phyloP scores from a whole-genome alignment of 2,113 vertebrate genomes.

The Atlantisia rogersi region DNA sequence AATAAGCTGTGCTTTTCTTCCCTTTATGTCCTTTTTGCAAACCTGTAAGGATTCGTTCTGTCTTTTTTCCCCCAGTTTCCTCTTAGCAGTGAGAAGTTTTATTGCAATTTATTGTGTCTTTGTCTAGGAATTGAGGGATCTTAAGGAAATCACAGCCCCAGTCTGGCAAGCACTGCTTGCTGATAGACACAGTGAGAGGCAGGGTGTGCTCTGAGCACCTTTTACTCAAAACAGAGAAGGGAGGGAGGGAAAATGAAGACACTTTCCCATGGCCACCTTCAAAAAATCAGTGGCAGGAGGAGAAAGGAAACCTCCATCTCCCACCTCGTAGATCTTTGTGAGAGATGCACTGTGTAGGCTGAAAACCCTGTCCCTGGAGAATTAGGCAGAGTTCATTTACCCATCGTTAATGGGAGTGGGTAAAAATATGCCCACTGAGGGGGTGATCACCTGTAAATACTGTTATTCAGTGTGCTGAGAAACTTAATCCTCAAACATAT shows the following conservation, averaged over 20 bases:
- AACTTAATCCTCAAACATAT: background rate
- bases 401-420: background rate
- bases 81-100: background rate
- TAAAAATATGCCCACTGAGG: accelerated
- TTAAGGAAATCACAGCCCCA: background rate
- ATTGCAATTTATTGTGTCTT: background rate
- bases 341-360: background rate
- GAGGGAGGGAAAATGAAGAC: background rate
- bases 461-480: background rate
- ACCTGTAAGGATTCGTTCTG: background rate
- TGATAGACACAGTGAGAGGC: background rate
- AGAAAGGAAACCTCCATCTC: background rate
- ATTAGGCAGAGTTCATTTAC: background rate
- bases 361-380: background rate
- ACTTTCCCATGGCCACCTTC: background rate
- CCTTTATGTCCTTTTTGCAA: background rate
- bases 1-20: background rate
- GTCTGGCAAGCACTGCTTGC: background rate
- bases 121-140: background rate
- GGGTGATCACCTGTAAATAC: background rate
- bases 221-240: background rate
- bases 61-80: background rate
- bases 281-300: background rate
- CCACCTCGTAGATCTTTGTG: background rate
- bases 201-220: background rate